These are phyloP conservation scores for Macquaria australasica DNA, from an alignment of 2,113 vertebrate genomes.

Conservation along the genomic window DNA sequence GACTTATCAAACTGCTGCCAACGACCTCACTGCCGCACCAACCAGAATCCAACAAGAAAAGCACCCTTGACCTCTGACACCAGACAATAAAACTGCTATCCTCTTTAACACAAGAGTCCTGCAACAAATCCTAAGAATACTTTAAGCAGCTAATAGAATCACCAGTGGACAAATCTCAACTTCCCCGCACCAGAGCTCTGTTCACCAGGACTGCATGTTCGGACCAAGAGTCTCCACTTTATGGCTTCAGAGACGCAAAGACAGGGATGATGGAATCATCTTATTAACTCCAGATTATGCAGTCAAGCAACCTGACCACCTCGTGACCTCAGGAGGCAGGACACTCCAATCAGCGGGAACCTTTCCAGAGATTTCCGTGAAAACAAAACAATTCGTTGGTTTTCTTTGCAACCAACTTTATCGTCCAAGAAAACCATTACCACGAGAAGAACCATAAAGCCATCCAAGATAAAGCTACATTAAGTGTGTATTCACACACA, in stretches of 20 bases:
- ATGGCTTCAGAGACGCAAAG: neutral
- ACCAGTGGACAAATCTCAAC: neutral
- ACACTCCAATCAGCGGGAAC: neutral
- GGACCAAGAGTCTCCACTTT: neutral
- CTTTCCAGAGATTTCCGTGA: neutral
- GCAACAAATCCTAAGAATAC: neutral
- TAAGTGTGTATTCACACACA: neutral
- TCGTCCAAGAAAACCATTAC: neutral
- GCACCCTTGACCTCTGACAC: neutral
- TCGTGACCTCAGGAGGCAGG: neutral
- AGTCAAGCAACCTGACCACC: neutral
- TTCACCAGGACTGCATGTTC: neutral
- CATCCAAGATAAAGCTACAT: neutral
- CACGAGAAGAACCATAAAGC: neutral
- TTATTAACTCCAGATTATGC: slow-evolving; percentile 13
- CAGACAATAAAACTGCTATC: too few species aligned
- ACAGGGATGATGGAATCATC: neutral
- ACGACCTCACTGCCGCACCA: neutral
- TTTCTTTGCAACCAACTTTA: neutral
- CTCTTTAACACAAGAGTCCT: too few species aligned
- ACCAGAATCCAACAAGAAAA: neutral
- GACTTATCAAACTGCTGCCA: neutral
- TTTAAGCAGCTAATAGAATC: neutral
- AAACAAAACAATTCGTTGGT: neutral
- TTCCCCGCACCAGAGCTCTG: neutral